A percentile compares a stretch with the other conserved stretches of the same genome.
These are phyloP conservation scores for Potamarius usumacintae DNA, from an alignment of 2,113 vertebrate species.

Conservation along the genomic window DNA sequence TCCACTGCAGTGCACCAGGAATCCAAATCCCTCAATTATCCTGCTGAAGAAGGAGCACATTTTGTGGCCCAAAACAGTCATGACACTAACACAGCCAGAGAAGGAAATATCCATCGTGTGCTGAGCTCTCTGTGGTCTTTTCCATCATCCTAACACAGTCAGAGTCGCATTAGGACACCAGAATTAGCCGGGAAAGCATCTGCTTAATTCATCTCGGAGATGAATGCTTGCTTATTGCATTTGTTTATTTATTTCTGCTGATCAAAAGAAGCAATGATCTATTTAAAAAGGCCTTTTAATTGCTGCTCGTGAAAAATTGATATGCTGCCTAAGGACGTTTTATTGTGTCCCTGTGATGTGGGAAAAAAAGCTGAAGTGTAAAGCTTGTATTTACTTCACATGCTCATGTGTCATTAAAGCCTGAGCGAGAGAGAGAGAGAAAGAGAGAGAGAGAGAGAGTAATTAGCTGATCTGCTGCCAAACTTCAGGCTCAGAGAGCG, in stretches of 20 bases:
- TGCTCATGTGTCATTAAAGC: conserved; percentile 49
- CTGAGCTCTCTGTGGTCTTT: conserved; percentile 19
- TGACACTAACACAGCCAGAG: conserved; percentile 30
- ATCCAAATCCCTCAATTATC: conserved; percentile 31
- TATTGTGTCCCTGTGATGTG: conserved; percentile 60
- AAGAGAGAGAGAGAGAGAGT: conserved; percentile 23
- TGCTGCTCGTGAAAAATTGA: conserved; percentile 72
- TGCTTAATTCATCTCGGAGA: conserved; percentile 47
- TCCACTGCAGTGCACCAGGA: conserved; percentile 63
- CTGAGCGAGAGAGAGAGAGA: background rate
- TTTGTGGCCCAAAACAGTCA: conserved; percentile 14
- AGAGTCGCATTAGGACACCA: conserved; percentile 30
- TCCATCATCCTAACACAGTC: conserved; percentile 23
- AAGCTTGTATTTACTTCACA: conserved; percentile 70
- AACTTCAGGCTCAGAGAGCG: conserved; percentile 20
- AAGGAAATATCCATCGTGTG: conserved; percentile 39
- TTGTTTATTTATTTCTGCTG: conserved; percentile 63
- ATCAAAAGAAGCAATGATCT: conserved; percentile 64
- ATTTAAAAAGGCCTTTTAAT: conserved; percentile 66
- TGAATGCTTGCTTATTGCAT: conserved; percentile 35
- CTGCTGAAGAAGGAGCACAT: background rate
- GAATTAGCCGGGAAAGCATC: conserved; percentile 31
- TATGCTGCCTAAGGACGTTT: conserved; percentile 70
- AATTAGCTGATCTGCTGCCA: conserved; percentile 44
- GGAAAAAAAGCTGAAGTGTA: conserved; percentile 57